Evolutionary conservation across 1,140 invertebrate species (phyloP).

Genomic region (Drosophila asahinai): DNA sequence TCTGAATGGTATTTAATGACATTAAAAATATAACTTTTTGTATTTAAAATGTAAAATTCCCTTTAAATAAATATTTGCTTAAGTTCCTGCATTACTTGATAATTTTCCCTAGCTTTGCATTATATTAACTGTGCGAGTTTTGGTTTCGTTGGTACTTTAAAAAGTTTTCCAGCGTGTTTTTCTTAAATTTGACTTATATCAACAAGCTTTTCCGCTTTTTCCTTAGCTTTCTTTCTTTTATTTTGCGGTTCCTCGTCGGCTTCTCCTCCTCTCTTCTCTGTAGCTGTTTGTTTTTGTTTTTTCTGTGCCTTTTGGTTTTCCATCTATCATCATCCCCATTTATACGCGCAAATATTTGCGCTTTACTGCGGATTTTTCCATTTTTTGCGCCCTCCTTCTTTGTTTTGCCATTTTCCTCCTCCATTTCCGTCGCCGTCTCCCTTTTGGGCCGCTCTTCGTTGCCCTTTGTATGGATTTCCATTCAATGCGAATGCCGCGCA

Average conservation of each 20-base stretch:
- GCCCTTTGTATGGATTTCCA: slow-evolving; percentile 64
- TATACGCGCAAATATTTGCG: slow-evolving; percentile 82
- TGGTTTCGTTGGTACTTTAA: not conserved
- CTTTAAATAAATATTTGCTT: not conserved
- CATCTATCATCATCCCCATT: slow-evolving; percentile 79
- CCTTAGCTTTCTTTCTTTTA: not conserved
- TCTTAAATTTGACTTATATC: slow-evolving; percentile 27
- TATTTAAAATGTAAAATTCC: too few relatives aligned
- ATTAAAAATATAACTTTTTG: too few relatives aligned
- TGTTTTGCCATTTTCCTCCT: slow-evolving; percentile 35
- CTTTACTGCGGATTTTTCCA: slow-evolving; percentile 70
- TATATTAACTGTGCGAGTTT: not conserved
- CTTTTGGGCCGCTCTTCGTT: slow-evolving; percentile 6
- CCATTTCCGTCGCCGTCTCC: slow-evolving; percentile 8
- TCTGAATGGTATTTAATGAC: not conserved
- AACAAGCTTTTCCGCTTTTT: slow-evolving; percentile 14
- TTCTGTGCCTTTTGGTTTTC: slow-evolving; percentile 48
- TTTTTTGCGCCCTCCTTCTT: slow-evolving; percentile 34
- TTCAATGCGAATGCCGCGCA: slow-evolving; percentile 63
- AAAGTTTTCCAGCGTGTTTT: slow-evolving; percentile 6
- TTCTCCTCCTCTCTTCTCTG: slow-evolving; percentile 2
- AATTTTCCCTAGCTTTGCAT: not conserved
- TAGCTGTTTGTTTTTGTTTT: slow-evolving; percentile 2
- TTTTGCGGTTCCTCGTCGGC: slow-evolving; percentile 20
- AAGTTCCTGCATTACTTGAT: not conserved